These are phyloP conservation scores for Agrotis ipsilon DNA, from an alignment of 2,888 invertebrate species.

Conservation along the genomic window DNA sequence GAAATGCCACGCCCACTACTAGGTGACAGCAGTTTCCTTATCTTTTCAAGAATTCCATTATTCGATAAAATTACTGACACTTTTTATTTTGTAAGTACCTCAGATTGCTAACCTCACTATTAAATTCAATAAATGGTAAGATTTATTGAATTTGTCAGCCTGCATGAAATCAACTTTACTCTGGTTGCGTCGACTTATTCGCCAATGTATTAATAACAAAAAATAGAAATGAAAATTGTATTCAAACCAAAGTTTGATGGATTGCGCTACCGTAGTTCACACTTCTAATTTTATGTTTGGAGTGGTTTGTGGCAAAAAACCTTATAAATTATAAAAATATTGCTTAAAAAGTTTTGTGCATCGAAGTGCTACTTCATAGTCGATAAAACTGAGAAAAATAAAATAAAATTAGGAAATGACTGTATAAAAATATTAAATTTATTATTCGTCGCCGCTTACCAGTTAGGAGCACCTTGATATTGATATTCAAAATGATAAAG, in stretches of 20 bases:
- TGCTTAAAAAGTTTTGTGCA: neutral
- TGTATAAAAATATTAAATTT: constrained; percentile 55
- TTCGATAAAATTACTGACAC: too few species aligned
- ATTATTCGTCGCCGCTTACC: constrained; percentile 55
- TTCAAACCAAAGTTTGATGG: constrained; percentile 5
- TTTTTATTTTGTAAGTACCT: too few species aligned
- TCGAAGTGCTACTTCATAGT: too few species aligned
- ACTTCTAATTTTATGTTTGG: neutral
- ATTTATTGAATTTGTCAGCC: too few species aligned
- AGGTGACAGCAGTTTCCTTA: too few species aligned
- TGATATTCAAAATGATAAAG: constrained; percentile 57
- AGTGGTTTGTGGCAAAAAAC: neutral
- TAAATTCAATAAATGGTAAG: too few species aligned
- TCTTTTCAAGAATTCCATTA: too few species aligned
- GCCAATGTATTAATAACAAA: neutral
- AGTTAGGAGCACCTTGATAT: constrained; percentile 50
- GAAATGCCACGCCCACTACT: too few species aligned
- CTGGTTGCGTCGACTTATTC: neutral
- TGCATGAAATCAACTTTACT: neutral
- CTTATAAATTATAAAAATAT: neutral
- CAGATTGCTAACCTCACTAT: too few species aligned
- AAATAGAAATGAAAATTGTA: constrained; percentile 3
- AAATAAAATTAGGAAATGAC: too few species aligned
- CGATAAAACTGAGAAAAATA: too few species aligned
- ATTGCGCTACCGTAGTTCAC: neutral